Conservation (phyloP, 2,113 vertebrate species). For the Burhinus bistriatus region DNA sequence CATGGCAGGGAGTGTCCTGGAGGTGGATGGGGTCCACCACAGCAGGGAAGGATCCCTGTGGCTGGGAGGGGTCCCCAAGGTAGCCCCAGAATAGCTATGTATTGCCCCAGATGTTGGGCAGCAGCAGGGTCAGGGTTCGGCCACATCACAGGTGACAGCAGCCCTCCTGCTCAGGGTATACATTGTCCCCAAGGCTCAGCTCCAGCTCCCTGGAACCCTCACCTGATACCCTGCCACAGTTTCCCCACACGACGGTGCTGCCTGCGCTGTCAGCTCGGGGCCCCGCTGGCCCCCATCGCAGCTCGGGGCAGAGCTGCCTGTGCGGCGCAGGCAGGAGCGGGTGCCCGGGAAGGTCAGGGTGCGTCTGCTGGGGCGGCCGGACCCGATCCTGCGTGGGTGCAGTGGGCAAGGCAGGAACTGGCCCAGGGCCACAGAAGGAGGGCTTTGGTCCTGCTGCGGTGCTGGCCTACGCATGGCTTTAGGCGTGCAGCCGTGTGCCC, state of each 20-base stretch:
- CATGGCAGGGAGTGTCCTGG: neutral
- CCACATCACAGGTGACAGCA: neutral
- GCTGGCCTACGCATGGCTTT: neutral
- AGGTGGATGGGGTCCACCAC: neutral
- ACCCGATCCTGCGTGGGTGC: neutral
- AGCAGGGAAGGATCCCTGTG: neutral
- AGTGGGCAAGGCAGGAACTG: neutral
- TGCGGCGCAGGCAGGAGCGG: too few species aligned
- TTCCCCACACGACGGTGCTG: neutral
- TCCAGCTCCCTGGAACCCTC: neutral
- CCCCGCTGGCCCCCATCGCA: neutral
- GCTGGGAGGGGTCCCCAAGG: neutral
- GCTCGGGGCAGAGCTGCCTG: neutral
- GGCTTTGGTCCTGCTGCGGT: neutral
- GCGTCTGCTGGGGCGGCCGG: rapidly evolving
- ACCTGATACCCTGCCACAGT: neutral
- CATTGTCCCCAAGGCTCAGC: neutral
- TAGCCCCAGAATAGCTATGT: neutral
- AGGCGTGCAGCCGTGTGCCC: rapidly evolving
- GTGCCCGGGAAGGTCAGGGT: neutral
- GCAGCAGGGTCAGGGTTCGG: rapidly evolving
- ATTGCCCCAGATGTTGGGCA: rapidly evolving
- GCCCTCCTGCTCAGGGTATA: neutral
- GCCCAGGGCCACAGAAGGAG: neutral
- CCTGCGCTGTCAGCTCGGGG: rapidly evolving